A percentile compares a stretch with the other conserved stretches of the same genome.
Evolutionary conservation across 2,797 vertebrate genomes (phyloP).

Genomic region (Xenentodon cancila): DNA sequence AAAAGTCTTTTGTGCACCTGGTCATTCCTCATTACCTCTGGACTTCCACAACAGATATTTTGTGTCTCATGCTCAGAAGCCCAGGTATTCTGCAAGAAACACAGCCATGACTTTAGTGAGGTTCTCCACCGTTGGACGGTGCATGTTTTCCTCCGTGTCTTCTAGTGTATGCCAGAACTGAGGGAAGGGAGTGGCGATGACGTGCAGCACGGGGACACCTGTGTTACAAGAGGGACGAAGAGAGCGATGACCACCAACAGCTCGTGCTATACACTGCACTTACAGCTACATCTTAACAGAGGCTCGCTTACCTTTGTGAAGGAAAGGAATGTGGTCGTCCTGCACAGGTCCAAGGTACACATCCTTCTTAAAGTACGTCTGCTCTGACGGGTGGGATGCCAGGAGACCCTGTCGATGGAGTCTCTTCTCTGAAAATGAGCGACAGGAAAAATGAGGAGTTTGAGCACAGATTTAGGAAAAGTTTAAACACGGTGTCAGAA

Average conservation of each 20-base stretch:
- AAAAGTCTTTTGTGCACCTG: not conserved
- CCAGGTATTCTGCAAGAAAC: conserved; percentile 89
- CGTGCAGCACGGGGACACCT: conserved; percentile 90
- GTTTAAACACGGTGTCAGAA: not conserved
- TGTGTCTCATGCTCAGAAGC: conserved; percentile 68
- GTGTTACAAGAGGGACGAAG: not conserved
- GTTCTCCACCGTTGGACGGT: conserved; percentile 88
- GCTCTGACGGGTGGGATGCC: conserved; percentile 82
- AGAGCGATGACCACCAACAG: not conserved
- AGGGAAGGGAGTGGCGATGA: conserved; percentile 91
- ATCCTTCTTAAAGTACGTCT: conserved; percentile 87
- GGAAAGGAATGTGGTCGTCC: conserved; percentile 93
- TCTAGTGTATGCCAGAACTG: conserved; percentile 90
- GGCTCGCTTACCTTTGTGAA: conserved; percentile 81
- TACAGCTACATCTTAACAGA: not conserved
- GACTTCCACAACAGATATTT: not conserved
- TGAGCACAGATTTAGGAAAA: not conserved
- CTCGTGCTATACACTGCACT: not conserved
- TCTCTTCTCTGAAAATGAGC: conserved; percentile 81
- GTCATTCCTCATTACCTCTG: not conserved
- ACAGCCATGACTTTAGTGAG: conserved; percentile 87
- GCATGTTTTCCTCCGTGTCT: conserved; percentile 88
- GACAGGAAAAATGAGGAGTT: not conserved
- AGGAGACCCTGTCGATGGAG: conserved; percentile 88
- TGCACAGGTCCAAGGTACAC: conserved; percentile 85